Evolutionary conservation across 2,797 vertebrate species (phyloP).

Genomic region (Spea hammondii): DNA sequence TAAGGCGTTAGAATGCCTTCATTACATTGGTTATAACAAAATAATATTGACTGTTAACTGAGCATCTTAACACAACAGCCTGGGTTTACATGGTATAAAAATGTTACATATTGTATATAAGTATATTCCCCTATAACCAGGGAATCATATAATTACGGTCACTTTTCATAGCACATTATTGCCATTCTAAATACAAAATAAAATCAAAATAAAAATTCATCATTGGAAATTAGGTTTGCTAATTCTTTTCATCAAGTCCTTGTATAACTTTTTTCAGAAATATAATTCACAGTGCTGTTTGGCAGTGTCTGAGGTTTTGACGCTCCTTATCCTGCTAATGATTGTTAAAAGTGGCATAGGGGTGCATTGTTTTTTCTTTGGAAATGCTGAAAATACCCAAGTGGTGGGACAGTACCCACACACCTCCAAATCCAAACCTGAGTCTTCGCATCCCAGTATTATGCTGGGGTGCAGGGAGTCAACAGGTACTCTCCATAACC

Average conservation of each 20-base stretch:
- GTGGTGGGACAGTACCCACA: constrained; percentile 59
- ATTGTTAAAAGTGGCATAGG: constrained; percentile 50
- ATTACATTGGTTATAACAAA: too few species aligned
- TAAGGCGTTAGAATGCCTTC: too few species aligned
- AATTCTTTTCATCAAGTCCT: neutral
- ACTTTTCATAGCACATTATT: neutral
- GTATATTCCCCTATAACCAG: too few species aligned
- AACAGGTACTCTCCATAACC: constrained; percentile 79
- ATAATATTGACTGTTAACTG: too few species aligned
- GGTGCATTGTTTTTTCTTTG: constrained; percentile 59
- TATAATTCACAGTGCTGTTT: constrained; percentile 86
- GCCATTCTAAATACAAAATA: constrained; percentile 1
- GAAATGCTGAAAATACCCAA: constrained; percentile 64
- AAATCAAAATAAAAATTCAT: neutral
- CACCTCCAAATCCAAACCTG: constrained; percentile 60
- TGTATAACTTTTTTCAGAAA: constrained; percentile 71
- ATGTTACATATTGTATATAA: too few species aligned
- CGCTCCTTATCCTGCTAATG: constrained; percentile 68
- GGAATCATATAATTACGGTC: too few species aligned
- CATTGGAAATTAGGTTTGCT: constrained; percentile 11
- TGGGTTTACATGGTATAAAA: too few species aligned
- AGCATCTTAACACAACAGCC: too few species aligned
- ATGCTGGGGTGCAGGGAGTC: constrained; percentile 55
- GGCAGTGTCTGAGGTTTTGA: constrained; percentile 85
- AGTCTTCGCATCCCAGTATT: constrained; percentile 67